Base-by-base conservation (phyloP, 2,797 vertebrate genomes). In the Muraenolepis orangiensis region DNA sequence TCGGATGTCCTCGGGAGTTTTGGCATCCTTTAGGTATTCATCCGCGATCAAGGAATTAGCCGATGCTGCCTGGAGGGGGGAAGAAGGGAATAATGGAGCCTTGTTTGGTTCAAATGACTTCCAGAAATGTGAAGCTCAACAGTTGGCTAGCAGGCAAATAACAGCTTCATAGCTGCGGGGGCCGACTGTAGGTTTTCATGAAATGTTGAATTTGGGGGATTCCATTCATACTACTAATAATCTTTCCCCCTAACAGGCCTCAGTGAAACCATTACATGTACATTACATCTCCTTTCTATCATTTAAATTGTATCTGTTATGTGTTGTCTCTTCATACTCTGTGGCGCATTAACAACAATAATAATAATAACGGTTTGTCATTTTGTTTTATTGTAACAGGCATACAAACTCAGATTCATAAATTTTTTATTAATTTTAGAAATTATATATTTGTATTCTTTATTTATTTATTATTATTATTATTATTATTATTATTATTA, bases 1-100 rank as follows among this genome's bases (percentile, higher is more conserved):
- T 74, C 95, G 88, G 74, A 95, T 87, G 10, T 94, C 91, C 67
- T 87, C 81, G 3, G 82, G 86, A 2, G 89, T 93, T 30, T 89
- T 69, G 40, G 88, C 88, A 0, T 91, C 81, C 80, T 90, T 91
- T 42, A 96, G 72, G 72, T 96, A 96, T 70, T 95, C 93, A 0
- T 92, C 88, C 14, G 66, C 31, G 16, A 94, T 89, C 6, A 93
- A 78, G 16, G 57, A 29, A 80, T 91, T 93, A 6, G 28, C 77
- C 51, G 29, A 57, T 2, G 85, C 67, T 2, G 28, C 77, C 93
- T 94, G 72, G 4, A 71, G 70, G 23, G 46, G 46, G n/a, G n/a
- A n/a, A n/a, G n/a, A n/a, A 51, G 46, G 32, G 46, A 20, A 51
- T 51, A 51, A 51, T 20, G 46, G 46, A 51, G 1, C 4, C 46